Evolutionary conservation across 2,797 vertebrate genomes (phyloP), one percentile per base, ranked within the genome.

Genomic region (Alauda arvensis): DNA sequence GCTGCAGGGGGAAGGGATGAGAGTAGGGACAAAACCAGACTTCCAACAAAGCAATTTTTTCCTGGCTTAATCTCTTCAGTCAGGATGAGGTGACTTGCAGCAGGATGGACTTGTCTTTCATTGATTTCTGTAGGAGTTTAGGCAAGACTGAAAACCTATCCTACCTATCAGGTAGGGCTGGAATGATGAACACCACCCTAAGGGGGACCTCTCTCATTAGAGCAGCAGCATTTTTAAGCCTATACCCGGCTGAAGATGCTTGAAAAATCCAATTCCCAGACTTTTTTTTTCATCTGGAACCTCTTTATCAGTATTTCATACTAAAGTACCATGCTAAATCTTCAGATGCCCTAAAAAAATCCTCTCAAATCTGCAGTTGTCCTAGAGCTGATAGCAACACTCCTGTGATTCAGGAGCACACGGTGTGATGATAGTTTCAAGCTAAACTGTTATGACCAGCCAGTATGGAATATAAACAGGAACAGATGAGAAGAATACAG

Each of bases 401-500:
- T 87, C 62, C 45, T 55, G 51, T 4, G 3, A 79, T 89, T 92
- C 91, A 48, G 72, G 77, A 86, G 77, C 66, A 66, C 51, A 37
- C 23, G 0, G 51, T 26, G 12, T 52, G 83, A 71, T 83, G 83
- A 70, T 83, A 34, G 85, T 92, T 87, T 92, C 94, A 88, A 88
- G 57, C 87, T 90, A 91, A 91, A 77, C 69, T 77, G 77, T 91
- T 94, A 91, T 84, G 86, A 89, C 85, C 90, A 70, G 89, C 80
- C 46, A 91, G 87, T 74, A 94, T 83, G 61, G 85, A 80, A 84
- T 83, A 90, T 87, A 94, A 96, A 93, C 84, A 94, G 84, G 84
- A 94, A 95, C 71, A 89, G 91, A 60, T 62, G 90, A 90, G 76
- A 72, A 91, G 86, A 94, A 95, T 91, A 92, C 88, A 94, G 89